These are phyloP conservation scores for Brevimyrus niger DNA, from an alignment of 2,113 vertebrate species.

Conservation along the genomic window DNA sequence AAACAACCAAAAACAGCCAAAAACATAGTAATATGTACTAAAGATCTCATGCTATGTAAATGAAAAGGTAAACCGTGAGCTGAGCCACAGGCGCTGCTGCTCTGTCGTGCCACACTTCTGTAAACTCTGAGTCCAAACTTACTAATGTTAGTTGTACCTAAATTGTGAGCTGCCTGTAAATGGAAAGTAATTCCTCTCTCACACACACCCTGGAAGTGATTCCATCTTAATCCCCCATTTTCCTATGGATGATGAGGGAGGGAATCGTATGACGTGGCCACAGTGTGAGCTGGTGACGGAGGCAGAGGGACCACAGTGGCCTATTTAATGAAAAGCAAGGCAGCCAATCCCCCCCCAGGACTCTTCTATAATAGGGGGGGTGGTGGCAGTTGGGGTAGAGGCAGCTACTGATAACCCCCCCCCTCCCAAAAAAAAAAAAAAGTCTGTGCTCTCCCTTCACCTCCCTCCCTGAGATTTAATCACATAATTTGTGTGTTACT, in stretches of 20 bases:
- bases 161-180: neutral
- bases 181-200: neutral
- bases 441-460: neutral
- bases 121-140: neutral
- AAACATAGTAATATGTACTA: neutral
- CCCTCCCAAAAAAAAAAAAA: neutral
- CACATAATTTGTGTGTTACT: neutral
- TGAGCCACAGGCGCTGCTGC: neutral
- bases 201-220: neutral
- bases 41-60: neutral
- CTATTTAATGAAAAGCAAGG: neutral
- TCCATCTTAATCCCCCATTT: neutral
- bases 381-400: neutral
- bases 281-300: neutral
- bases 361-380: neutral
- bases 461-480: neutral
- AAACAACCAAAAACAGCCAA: neutral
- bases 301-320: neutral
- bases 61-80: neutral
- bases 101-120: neutral
- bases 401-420: neutral
- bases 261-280: neutral
- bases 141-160: neutral
- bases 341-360: neutral
- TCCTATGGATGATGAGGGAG: neutral